Percentiles rank a stretch among this genome's conserved stretches.
Conservation (phyloP, 2,797 vertebrate species). For the Semaprochilodus insignis region DNA sequence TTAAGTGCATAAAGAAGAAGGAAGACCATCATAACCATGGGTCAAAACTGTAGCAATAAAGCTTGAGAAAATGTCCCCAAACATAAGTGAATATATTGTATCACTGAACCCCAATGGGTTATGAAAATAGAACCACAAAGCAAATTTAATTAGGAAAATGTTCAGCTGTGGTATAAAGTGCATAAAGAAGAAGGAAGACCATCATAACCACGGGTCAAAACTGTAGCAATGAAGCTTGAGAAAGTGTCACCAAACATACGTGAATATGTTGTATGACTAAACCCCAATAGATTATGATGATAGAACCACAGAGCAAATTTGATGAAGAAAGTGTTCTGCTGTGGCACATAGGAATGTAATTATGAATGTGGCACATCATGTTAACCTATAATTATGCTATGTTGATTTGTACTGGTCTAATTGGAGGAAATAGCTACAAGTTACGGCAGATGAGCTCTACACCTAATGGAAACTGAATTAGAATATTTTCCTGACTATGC, state of each 20-base stretch:
- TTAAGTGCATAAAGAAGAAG: neutral
- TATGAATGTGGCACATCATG: neutral
- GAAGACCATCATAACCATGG: neutral
- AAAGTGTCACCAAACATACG: neutral
- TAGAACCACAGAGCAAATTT: neutral
- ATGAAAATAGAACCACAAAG: neutral
- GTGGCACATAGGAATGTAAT: neutral
- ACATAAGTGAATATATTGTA: constrained; percentile 3
- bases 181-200: too few relatives aligned
- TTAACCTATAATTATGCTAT: neutral
- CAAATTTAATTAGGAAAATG: neutral
- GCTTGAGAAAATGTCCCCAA: neutral
- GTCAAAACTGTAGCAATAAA: neutral
- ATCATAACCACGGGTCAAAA: too few relatives aligned
- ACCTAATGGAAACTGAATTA: neutral
- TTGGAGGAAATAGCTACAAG: too few relatives aligned
- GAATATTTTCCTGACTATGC: neutral
- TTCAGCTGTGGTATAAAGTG: too few relatives aligned
- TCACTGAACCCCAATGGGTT: neutral
- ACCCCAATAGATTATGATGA: neutral
- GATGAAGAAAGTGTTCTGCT: neutral
- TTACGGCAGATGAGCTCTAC: neutral
- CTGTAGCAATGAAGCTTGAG: neutral
- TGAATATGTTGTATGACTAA: constrained; percentile 2
- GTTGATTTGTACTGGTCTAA: neutral